These are phyloP conservation scores for Neodiprion fabricii DNA, from an alignment of 1,140 invertebrate genomes.

Conservation along the genomic window DNA sequence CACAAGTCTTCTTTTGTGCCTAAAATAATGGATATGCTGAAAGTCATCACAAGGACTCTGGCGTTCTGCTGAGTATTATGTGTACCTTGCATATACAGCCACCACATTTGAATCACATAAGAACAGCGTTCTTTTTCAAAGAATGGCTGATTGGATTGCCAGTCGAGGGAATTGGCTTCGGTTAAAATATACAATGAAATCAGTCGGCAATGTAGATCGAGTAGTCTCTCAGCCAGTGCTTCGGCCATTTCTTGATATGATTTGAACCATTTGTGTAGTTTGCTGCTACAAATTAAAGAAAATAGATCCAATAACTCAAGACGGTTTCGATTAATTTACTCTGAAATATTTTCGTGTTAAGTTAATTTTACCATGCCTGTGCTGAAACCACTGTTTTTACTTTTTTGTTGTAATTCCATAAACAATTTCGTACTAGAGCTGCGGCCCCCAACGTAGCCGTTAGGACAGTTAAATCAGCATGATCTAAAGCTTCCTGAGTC, in stretches of 20 bases:
- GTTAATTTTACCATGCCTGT: constrained; percentile 35
- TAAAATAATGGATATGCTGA: constrained; percentile 38
- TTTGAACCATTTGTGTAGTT: constrained; percentile 66
- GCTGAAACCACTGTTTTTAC: constrained; percentile 53
- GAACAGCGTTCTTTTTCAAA: constrained; percentile 76
- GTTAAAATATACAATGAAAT: constrained; percentile 79
- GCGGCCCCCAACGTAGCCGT: constrained; percentile 80
- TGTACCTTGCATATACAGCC: constrained; percentile 82
- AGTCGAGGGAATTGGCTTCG: constrained; percentile 76
- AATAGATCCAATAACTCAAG: background rate
- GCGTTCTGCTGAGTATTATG: background rate
- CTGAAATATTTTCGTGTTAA: background rate
- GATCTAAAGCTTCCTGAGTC: constrained; percentile 81
- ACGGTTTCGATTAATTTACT: background rate
- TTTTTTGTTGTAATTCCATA: constrained; percentile 75
- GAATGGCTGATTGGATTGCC: constrained; percentile 67
- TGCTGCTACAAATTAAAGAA: constrained; percentile 30
- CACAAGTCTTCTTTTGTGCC: constrained; percentile 77
- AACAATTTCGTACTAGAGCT: constrained; percentile 75
- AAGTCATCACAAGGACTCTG: constrained; percentile 7
- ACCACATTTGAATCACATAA: constrained; percentile 84
- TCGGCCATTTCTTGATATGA: constrained; percentile 81
- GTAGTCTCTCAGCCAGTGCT: constrained; percentile 76
- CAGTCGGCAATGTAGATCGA: constrained; percentile 78
- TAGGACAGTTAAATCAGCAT: constrained; percentile 78